Percentiles rank a stretch among this genome's conserved stretches.
phyloP scores from a whole-genome alignment of 2,113 vertebrate species.

The Ginglymostoma cirratum region DNA sequence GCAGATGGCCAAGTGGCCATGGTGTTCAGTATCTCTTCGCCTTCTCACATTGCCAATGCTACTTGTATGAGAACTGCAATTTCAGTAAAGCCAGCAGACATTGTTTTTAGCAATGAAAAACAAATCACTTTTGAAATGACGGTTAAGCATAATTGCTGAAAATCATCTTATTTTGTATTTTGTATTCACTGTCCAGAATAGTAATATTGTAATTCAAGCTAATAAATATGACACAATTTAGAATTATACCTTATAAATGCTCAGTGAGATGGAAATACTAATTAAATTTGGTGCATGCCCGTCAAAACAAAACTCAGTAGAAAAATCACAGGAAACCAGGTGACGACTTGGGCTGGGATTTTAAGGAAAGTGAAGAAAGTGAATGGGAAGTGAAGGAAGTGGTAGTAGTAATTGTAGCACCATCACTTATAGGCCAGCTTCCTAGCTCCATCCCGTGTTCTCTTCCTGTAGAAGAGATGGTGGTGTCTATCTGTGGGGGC shows the following conservation, averaged over 20 bases:
- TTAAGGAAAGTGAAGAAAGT: background rate
- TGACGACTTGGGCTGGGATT: no score
- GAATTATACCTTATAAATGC: background rate
- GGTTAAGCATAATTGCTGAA: background rate
- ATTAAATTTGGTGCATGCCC: background rate
- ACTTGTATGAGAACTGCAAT: background rate
- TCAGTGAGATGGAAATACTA: background rate
- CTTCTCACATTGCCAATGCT: background rate
- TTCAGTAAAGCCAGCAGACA: background rate
- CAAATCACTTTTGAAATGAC: background rate
- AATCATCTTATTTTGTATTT: background rate
- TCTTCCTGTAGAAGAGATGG: background rate
- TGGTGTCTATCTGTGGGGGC: no score
- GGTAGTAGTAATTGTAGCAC: background rate
- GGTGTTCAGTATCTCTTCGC: background rate
- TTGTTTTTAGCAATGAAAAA: background rate
- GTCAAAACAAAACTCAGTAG: background rate
- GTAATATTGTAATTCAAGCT: background rate
- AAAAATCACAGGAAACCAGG: background rate
- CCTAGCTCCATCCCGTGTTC: background rate
- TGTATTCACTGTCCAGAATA: background rate
- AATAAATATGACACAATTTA: background rate
- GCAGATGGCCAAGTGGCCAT: background rate
- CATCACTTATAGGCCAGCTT: background rate
- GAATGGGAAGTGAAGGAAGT: background rate